Percentiles rank a stretch among this genome's conserved stretches.
These are phyloP conservation scores for Seriola dumerili DNA, from an alignment of 2,113 vertebrate species.

Conservation along the genomic window DNA sequence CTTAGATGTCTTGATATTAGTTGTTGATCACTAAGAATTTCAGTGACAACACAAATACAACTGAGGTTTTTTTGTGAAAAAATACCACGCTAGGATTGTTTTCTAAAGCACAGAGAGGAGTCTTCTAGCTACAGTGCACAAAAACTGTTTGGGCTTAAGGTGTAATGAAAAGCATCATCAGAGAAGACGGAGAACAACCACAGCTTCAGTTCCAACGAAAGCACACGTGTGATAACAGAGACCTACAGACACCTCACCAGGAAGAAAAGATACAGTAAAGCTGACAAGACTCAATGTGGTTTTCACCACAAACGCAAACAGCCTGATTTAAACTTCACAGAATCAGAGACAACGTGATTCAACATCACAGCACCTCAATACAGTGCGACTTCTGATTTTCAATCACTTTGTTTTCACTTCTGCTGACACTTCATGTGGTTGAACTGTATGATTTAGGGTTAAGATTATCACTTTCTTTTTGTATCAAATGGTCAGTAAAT, in stretches of 20 bases:
- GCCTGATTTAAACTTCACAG: slow-evolving; percentile 21
- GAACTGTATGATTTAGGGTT: background rate
- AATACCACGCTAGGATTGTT: background rate
- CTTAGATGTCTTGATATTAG: background rate
- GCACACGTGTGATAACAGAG: slow-evolving; percentile 1
- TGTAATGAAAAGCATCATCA: slow-evolving; percentile 7
- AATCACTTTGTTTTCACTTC: background rate
- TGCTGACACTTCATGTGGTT: background rate
- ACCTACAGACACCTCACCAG: background rate
- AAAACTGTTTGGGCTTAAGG: slow-evolving; percentile 1
- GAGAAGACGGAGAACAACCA: background rate
- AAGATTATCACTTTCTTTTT: no score
- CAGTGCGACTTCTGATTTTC: slow-evolving; percentile 8
- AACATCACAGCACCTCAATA: background rate
- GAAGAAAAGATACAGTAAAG: background rate
- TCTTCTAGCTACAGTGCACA: no score
- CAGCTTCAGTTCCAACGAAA: background rate
- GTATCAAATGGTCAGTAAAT: no score
- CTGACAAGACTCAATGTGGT: slow-evolving; percentile 17
- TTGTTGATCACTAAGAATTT: background rate
- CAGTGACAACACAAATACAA: background rate
- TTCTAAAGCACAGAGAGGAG: background rate
- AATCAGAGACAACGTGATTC: background rate
- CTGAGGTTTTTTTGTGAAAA: background rate
- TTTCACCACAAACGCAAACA: slow-evolving; percentile 17